Evolutionary conservation across 2,113 vertebrate species (phyloP), one percentile per base, ranked within the genome.

Genomic region (Mesitornis unicolor): DNA sequence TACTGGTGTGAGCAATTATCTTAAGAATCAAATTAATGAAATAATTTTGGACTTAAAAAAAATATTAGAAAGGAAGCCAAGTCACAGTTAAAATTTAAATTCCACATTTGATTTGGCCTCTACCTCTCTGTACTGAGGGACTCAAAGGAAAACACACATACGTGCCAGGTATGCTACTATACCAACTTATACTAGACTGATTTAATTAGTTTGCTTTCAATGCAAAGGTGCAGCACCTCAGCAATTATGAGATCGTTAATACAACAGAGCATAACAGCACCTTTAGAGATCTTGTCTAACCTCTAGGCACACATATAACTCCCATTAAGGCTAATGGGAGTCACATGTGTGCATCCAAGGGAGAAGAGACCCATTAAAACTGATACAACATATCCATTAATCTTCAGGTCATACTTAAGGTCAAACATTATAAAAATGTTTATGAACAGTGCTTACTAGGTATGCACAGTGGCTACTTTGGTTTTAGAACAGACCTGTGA

Each of bases 381-480:
- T 42, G 83, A 91, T 92, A 96, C 87, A 96, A 94, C 89, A 86
- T 82, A 95, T 89, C 91, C 93, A 94, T 96, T 96, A 96, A 95
- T 97, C 95, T 94, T 96, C 94, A 76, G 95, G 95, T 97, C 95
- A 92, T 63, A 90, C 74, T 89, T 96, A 92, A 95, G 94, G 96
- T 97, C 94, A 97, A 95, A 91, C 93, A 93, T 92, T 97, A 89
- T 84, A 96, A 97, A 97, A 96, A 92, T 96, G 91, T 95, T 97
- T 96, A 96, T 90, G 91, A 97, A 95, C 85, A 95, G 81, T 87
- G 89, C 82, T 92, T 89, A 73, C 85, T 81, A 96, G 91, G 90
- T 73, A 94, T 87, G 91, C 74, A 90, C 45, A 50, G 80, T 31
- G 35, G 74, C 67, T 95, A 77, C 70, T 91, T 91, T 26, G n/a